phyloP scores from a whole-genome alignment of 1,140 invertebrate species.

The Cardiocondyla obscurior region DNA sequence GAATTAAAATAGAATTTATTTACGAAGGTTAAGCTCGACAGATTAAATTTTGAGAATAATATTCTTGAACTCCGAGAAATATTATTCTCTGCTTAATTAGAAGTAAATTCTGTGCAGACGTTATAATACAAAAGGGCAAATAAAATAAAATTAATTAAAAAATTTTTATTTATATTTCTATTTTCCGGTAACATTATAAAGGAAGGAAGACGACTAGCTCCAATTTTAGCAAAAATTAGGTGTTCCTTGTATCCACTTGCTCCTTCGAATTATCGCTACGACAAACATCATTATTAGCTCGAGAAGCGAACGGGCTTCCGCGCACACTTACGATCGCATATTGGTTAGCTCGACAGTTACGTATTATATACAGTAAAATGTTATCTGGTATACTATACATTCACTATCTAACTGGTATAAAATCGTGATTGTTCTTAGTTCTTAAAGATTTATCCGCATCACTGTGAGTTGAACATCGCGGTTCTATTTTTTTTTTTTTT shows the following conservation, averaged over 20 bases:
- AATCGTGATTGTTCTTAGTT: constrained; percentile 79
- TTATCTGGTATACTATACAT: constrained; percentile 70
- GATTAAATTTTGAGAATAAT: background rate
- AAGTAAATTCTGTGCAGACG: background rate
- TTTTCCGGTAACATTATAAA: background rate
- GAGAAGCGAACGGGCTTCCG: constrained; percentile 56
- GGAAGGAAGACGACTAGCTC: background rate
- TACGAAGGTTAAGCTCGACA: background rate
- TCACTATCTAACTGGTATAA: constrained; percentile 78
- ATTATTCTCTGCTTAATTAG: background rate
- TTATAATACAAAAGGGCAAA: background rate
- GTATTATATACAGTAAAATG: constrained; percentile 76
- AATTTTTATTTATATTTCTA: background rate
- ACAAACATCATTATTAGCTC: background rate
- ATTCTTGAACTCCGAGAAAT: background rate
- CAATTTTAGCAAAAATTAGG: background rate
- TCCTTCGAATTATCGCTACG: constrained; percentile 18
- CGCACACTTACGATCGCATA: constrained; percentile 37
- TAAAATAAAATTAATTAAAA: background rate
- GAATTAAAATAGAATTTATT: background rate
- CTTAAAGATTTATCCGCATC: constrained; percentile 64
- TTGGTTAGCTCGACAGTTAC: constrained; percentile 54
- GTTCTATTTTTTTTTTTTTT: constrained; percentile 1
- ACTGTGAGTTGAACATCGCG: constrained; percentile 56
- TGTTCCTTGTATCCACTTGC: constrained; percentile 36